Base-by-base conservation (phyloP, 2,888 invertebrate genomes). In the Epistrophella euchroma region DNA sequence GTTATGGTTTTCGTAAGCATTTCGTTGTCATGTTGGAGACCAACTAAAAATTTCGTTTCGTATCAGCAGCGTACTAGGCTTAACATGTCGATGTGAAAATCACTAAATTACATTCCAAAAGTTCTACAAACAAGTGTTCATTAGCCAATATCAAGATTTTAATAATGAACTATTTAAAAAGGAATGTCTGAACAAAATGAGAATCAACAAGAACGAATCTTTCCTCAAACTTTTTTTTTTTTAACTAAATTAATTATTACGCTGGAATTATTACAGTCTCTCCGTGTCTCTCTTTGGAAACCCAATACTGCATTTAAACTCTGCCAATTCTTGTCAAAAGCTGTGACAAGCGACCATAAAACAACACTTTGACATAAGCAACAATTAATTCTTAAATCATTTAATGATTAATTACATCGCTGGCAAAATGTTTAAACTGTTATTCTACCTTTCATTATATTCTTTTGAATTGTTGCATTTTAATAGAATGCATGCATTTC, bases 401-500 rank as follows among this genome's bases (percentile, higher is more conserved):
- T 17, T 9, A 45, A 28, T 47, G 45, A 66, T 66, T 47, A 47
- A 66, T 66, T 66, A 47, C 28, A 28, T 6, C 6, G 28, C 32
- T 7, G 32, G 10, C 13, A 1, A 25, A 58, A 17, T 60, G 13
- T 11, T 28, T 32, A 28, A 5, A 45, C 7, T 52, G 35, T 28
- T 52, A 13, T 10, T 40, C 15, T 35, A 47, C 32, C 32, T 66
- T 66, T 47, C 32, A 35, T 32, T 25, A n/a, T 25, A 32, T 71
- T 77, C 47, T 56, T 56, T 76, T 43, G 55, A 64, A 55, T 64
- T 11, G 35, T 40, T 55, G 35, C 28, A 22, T 55, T 25, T 50
- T 19, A 25, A 50, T 55, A 64, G n/a, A n/a, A 64, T 78, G 55
- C 45, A 62, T 64, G 55, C 45, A 62, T 64, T 66, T 64, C 11